Evolutionary conservation across 2,113 vertebrate species (phyloP).

Genomic region (Scomber japonicus): DNA sequence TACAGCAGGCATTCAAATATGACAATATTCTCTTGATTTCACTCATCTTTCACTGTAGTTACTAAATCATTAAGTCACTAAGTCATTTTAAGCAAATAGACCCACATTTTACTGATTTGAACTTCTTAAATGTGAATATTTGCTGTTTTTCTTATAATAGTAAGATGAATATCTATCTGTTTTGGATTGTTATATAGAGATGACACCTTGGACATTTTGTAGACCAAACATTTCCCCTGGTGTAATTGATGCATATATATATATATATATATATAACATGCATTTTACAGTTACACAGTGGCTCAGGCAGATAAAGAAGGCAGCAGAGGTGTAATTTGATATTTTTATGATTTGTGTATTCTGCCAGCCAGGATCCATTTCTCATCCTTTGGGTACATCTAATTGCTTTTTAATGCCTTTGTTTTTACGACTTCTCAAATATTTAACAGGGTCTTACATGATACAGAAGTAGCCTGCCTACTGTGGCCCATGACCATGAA

Average conservation of each 20-base stretch:
- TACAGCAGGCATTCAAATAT: not conserved
- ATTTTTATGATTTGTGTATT: slow-evolving; percentile 16
- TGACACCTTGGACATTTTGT: not conserved
- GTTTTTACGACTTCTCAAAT: slow-evolving; percentile 56
- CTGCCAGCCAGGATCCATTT: slow-evolving; percentile 15
- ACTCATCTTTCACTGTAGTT: too few relatives aligned
- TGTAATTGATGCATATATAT: not conserved
- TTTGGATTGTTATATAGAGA: not conserved
- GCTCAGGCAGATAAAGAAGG: not conserved
- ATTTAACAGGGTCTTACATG: slow-evolving; percentile 39
- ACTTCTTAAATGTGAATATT: too few relatives aligned
- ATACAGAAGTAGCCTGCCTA: slow-evolving; percentile 12
- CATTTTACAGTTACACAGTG: not conserved
- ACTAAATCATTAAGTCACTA: too few relatives aligned
- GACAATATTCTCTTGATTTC: not conserved
- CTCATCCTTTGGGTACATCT: slow-evolving; percentile 13
- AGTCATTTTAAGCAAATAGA: too few relatives aligned
- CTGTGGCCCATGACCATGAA: not conserved
- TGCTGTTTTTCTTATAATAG: not conserved
- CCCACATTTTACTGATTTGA: too few relatives aligned
- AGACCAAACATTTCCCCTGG: not conserved
- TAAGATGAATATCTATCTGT: not conserved
- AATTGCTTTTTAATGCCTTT: slow-evolving; percentile 69
- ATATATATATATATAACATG: too few relatives aligned
- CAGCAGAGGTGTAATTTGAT: slow-evolving; percentile 2